Evolutionary conservation across 2,113 vertebrate species (phyloP).

Genomic region (Peromyscus maniculatus): DNA sequence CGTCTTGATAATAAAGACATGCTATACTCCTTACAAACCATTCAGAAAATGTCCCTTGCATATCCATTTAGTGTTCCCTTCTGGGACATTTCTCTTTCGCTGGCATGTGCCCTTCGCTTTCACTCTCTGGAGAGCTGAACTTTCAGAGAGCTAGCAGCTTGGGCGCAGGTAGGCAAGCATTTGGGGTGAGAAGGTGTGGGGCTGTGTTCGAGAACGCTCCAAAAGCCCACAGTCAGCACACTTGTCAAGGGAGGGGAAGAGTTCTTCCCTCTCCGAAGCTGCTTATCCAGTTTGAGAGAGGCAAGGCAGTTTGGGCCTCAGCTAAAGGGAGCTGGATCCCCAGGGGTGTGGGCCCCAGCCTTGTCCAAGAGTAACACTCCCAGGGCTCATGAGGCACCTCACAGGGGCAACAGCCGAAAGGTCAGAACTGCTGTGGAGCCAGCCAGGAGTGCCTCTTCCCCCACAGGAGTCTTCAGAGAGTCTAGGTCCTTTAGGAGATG

Average conservation of each 20-base stretch:
- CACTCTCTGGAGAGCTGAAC: background rate
- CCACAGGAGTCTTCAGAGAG: background rate
- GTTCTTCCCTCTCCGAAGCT: background rate
- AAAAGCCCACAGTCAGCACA: background rate
- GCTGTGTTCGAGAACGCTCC: background rate
- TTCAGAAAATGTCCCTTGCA: background rate
- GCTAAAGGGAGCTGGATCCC: conserved; percentile 8
- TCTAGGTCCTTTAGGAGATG: background rate
- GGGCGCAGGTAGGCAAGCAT: background rate
- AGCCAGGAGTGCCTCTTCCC: background rate
- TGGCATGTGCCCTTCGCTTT: background rate
- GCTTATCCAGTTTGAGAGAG: background rate
- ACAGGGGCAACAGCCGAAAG: background rate
- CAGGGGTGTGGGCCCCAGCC: background rate
- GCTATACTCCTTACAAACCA: background rate
- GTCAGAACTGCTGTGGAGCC: background rate
- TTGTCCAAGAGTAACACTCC: background rate
- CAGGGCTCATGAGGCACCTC: background rate
- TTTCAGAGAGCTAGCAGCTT: background rate
- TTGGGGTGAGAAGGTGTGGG: background rate
- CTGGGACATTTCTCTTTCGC: background rate
- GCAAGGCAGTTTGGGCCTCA: background rate
- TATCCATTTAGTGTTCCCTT: background rate
- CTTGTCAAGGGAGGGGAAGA: background rate
- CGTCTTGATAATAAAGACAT: background rate